Base-by-base conservation (phyloP, 2,113 vertebrate genomes). In the Tupaia tana region DNA sequence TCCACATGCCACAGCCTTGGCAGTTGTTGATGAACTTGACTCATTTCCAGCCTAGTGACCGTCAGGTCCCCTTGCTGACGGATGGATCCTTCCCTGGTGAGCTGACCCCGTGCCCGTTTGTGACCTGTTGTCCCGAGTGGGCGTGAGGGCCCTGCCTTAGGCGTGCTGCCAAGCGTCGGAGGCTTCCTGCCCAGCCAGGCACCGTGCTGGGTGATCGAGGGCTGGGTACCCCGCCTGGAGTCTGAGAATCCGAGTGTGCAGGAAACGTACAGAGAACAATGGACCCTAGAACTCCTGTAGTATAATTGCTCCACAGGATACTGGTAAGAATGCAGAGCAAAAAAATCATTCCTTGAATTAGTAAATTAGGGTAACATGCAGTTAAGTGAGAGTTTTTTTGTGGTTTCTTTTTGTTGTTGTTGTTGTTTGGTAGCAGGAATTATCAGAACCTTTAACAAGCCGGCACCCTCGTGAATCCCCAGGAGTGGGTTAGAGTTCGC, bases 331-430 rank as follows among this genome's bases (percentile, higher is more conserved):
- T 69, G 73, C 16, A 81, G 18, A 20, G 8, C 7, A 43, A 87
- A 54, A 18, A 75, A 66, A 61, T 16, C 34, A 6, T 78, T 94
- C n/a, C 15, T 66, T 86, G 80, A 80, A 67, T 69, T 79, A 97
- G 71, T 85, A 71, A 80, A 69, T 79, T 67, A 66, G 24, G 15
- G 22, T 34, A 80, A 58, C 7, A 12, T 2, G 34, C 31, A 92
- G 27, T 78, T 84, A 85, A 80, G 73, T 43, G 24, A 20, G 7
- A 43, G 43, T 3, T 43, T 75, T 78, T 77, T 61, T 25, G n/a
- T n/a, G n/a, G n/a, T 59, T 66, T 43, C 7, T 71, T n/a, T 66
- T 20, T n/a, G 7, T 43, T 43, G 4, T 43, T 43, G 4, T 43
- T 43, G 2, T 5, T 43, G n/a, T n/a, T n/a, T n/a, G 11, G 12